phyloP scores from a whole-genome alignment of 2,113 vertebrate species.

The Orientallactaga bullata region DNA sequence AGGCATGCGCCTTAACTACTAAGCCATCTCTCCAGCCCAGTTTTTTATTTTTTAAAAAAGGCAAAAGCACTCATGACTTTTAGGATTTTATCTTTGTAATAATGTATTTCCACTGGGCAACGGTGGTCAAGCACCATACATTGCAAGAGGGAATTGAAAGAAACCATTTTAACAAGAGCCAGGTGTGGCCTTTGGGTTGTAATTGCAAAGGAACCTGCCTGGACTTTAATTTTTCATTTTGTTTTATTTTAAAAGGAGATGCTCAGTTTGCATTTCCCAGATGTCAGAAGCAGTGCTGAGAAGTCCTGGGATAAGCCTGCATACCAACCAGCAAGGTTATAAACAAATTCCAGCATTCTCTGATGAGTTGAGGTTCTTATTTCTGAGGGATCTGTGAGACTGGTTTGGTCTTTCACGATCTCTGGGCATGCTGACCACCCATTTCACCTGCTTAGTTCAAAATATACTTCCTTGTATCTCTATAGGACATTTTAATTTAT shows the following conservation, averaged over 20 bases:
- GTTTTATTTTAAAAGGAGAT: constrained; percentile 54
- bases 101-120: neutral
- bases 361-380: neutral
- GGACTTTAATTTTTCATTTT: constrained; percentile 38
- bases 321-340: constrained; percentile 47
- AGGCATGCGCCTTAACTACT: too few species aligned
- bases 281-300: constrained; percentile 2
- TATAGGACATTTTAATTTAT: neutral
- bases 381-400: neutral
- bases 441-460: neutral
- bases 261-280: constrained; percentile 7
- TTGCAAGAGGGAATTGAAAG: neutral
- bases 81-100: neutral
- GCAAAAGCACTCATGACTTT: neutral
- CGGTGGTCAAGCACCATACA: neutral
- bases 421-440: neutral
- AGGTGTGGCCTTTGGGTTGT: neutral
- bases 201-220: constrained; percentile 36
- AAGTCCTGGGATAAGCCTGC: neutral
- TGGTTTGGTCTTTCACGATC: neutral
- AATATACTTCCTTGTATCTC: neutral
- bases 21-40: too few species aligned
- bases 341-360: neutral
- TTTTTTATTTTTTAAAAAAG: neutral
- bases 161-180: constrained; percentile 54